Evolutionary conservation across 2,888 invertebrate species (phyloP), one percentile per base, ranked within the genome.

Genomic region (Scrobipalpa costella): DNA sequence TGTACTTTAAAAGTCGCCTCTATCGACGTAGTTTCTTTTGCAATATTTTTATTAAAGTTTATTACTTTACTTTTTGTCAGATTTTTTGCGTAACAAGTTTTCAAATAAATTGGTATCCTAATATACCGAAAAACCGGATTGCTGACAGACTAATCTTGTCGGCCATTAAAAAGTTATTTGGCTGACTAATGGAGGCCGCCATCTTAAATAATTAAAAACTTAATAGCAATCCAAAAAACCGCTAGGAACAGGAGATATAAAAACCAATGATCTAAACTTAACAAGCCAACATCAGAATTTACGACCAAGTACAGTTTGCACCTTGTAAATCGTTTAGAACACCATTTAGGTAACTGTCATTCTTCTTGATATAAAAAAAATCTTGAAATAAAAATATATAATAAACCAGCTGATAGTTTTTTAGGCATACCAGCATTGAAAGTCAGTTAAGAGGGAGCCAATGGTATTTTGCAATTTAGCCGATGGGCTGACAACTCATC

Each of bases 231-330:
- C 17, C 27, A 60, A 60, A 49, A 60, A 47, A 34, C 55, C 33
- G 55, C 55, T 55, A 34, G 34, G 15, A 15, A 55, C 34, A 55
- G n/a, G 33, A 60, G 49, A 33, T 60, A 60, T 60, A 34, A 49
- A 49, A 60, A 60, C 49, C 33, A 34, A 60, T 60, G 60, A 60
- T 60, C 49, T 60, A 60, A 60, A 49, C 60, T 34, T 15, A 17
- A 57, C 38, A 38, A 11, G 38, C 36, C 7, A 27, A 52, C 21
- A 52, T 21, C 2, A 21, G 8, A 21, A 52, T 52, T 7, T 21
- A 52, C 50, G 13, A 52, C 50, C 50, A 27, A 27, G 27, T 27
- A 27, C 27, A 52, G 21, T 52, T 27, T 34, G 27, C 15, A 15
- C n/a, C 11, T 21, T 11, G 17, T 50, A 21, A 50, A 50, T 57